Conservation (phyloP, 2,888 invertebrate genomes). For the Balanococcus diminutus region DNA sequence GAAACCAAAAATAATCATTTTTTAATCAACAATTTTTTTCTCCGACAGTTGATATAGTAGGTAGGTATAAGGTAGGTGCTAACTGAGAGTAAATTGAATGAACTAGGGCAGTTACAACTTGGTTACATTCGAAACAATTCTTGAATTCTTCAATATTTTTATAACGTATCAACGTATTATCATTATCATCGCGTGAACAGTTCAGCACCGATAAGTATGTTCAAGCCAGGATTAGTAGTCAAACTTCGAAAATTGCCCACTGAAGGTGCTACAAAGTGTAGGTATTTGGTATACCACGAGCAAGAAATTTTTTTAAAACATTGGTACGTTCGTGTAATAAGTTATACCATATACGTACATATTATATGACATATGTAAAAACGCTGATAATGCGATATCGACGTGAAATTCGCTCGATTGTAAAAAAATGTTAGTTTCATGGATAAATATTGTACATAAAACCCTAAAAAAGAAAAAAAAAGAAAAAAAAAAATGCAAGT, state of each 20-base stretch:
- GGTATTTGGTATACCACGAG: not conserved
- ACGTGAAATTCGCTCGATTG: not conserved
- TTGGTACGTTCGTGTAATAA: not conserved
- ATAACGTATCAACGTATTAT: too few relatives aligned
- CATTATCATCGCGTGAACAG: too few relatives aligned
- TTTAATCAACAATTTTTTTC: too few relatives aligned
- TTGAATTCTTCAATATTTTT: too few relatives aligned
- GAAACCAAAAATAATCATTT: too few relatives aligned
- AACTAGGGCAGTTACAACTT: too few relatives aligned
- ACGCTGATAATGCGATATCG: not conserved
- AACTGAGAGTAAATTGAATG: too few relatives aligned
- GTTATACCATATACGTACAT: not conserved
- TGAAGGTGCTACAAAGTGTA: not conserved
- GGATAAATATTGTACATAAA: not conserved
- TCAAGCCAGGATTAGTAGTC: not conserved
- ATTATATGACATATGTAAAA: not conserved
- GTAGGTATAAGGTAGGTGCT: too few relatives aligned
- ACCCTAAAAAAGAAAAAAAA: not conserved
- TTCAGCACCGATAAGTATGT: too few relatives aligned
- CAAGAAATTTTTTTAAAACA: not conserved
- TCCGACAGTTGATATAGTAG: too few relatives aligned
- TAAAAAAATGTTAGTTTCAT: not conserved
- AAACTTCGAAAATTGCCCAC: not conserved
- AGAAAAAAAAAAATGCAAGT: too few relatives aligned
- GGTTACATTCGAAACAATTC: too few relatives aligned